Evolutionary conservation across 2,888 invertebrate genomes (phyloP).

Genomic region (Phortica okadai): DNA sequence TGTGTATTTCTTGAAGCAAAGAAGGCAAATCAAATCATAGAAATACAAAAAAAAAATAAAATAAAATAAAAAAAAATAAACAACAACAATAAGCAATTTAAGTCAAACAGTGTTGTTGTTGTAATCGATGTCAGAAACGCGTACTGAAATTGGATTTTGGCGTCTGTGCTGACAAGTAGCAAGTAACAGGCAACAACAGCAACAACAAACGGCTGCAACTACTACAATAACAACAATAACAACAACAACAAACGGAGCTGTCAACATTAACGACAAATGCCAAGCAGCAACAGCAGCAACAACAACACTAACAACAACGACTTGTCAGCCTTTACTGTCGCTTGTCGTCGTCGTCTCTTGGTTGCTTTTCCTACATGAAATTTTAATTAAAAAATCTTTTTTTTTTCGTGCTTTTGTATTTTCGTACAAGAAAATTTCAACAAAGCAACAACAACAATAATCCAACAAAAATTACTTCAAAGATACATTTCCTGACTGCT

Average conservation of each 20-base stretch:
- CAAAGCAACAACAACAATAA: background rate
- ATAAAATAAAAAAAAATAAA: background rate
- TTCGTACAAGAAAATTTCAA: slow-evolving; percentile 15
- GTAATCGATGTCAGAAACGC: slow-evolving; percentile 57
- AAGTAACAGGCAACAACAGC: no score
- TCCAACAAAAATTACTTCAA: background rate
- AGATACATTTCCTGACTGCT: background rate
- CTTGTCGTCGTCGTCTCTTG: slow-evolving; percentile 15
- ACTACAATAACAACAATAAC: background rate
- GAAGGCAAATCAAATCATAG: background rate
- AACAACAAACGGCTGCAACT: background rate
- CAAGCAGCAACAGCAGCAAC: background rate
- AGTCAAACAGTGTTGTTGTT: slow-evolving; percentile 37
- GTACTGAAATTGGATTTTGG: slow-evolving; percentile 65
- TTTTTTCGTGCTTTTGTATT: background rate
- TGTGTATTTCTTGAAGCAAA: slow-evolving; percentile 34
- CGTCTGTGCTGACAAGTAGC: slow-evolving; percentile 33
- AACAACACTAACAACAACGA: slow-evolving; percentile 3
- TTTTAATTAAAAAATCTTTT: slow-evolving; percentile 67
- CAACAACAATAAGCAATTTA: background rate
- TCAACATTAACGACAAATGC: slow-evolving; percentile 39
- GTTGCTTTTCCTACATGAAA: slow-evolving; percentile 61
- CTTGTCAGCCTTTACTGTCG: slow-evolving; percentile 12
- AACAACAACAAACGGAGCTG: background rate
- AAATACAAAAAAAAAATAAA: background rate